Conservation (phyloP, 1,140 invertebrate genomes). For the Brachionus rotundiformis region DNA sequence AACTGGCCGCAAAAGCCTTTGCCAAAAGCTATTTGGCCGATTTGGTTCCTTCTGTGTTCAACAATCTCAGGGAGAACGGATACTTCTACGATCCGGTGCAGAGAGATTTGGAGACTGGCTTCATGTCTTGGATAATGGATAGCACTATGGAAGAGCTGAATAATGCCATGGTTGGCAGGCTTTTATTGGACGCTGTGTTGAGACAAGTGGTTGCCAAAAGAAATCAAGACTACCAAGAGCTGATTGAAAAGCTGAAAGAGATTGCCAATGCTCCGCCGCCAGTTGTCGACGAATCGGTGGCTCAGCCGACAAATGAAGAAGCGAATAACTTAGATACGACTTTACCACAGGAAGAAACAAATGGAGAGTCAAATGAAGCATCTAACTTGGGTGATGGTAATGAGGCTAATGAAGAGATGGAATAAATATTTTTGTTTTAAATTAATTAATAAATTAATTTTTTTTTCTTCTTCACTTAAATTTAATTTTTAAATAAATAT, state of each 20-base stretch:
- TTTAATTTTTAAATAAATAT: too few species aligned
- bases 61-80: constrained; percentile 75
- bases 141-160: constrained; percentile 78
- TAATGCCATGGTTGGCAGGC: constrained; percentile 74
- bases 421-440: neutral
- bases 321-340: neutral
- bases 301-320: neutral
- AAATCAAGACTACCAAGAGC: neutral
- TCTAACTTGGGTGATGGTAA: neutral
- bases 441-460: too few species aligned
- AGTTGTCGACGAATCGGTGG: neutral
- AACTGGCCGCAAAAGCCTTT: constrained; percentile 77
- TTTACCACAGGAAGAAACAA: neutral
- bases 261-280: neutral
- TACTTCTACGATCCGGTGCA: constrained; percentile 74
- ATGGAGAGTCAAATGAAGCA: neutral
- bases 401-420: neutral
- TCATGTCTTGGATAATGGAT: constrained; percentile 83
- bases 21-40: constrained; percentile 80
- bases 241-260: neutral
- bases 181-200: constrained; percentile 72
- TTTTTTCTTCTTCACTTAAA: too few species aligned
- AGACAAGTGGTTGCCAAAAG: constrained; percentile 57
- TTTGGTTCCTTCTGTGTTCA: constrained; percentile 78
- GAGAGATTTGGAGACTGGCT: constrained; percentile 72